phyloP scores from a whole-genome alignment of 2,113 vertebrate genomes.

The Microcebus jonahi region DNA sequence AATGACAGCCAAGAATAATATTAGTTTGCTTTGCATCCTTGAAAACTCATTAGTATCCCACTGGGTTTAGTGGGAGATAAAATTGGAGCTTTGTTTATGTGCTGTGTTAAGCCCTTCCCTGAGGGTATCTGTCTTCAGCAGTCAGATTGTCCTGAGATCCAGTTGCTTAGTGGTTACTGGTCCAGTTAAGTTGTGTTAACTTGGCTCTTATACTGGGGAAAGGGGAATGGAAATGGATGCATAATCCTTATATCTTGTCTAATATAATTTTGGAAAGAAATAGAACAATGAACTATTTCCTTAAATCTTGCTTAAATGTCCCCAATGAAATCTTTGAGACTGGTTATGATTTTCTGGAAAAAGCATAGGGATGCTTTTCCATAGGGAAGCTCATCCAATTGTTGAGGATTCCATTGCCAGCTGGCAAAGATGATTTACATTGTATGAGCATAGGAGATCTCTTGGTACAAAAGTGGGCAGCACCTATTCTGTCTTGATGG shows the following conservation, averaged over 20 bases:
- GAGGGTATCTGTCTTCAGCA: background rate
- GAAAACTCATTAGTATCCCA: constrained; percentile 46
- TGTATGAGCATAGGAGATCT: background rate
- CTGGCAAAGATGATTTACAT: background rate
- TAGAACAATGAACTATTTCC: constrained; percentile 23
- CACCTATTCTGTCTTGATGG: background rate
- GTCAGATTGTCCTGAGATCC: background rate
- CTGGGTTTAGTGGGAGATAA: constrained; percentile 16
- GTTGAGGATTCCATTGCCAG: background rate
- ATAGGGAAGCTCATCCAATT: background rate
- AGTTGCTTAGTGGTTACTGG: background rate
- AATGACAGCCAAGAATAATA: constrained; percentile 33
- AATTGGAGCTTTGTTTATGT: constrained; percentile 5
- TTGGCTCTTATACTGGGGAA: background rate
- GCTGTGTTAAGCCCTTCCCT: background rate
- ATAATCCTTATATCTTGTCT: background rate
- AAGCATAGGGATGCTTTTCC: background rate
- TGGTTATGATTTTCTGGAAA: constrained; percentile 32
- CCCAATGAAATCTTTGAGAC: background rate
- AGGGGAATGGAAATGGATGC: background rate
- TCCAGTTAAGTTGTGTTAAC: background rate
- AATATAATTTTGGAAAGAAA: constrained; percentile 49
- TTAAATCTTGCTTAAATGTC: constrained; percentile 9
- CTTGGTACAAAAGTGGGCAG: background rate
- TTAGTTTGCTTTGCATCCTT: constrained; percentile 55